phyloP scores from a whole-genome alignment of 2,797 vertebrate species.

The Aeoliscus strigatus region DNA sequence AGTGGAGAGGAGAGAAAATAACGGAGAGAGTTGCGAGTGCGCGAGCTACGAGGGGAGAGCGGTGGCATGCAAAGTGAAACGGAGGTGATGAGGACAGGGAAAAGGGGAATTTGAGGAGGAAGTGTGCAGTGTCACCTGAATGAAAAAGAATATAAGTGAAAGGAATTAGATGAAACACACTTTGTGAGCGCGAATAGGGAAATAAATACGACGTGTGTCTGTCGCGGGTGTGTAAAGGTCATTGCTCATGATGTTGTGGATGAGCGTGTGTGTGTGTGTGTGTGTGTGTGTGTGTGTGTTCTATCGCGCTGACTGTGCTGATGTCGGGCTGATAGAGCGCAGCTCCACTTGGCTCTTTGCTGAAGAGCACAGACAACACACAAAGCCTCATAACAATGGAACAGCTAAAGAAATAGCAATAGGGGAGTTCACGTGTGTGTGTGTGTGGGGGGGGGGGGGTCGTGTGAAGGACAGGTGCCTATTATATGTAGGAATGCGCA shows the following conservation, averaged over 20 bases:
- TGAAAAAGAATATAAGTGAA: too few relatives aligned
- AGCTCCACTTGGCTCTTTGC: conserved; percentile 46
- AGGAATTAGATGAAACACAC: too few relatives aligned
- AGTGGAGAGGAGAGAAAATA: conserved; percentile 26
- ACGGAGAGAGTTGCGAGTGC: conserved; percentile 12
- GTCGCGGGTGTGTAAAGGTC: too few relatives aligned
- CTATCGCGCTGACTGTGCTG: conserved; percentile 57
- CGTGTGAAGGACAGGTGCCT: conserved; percentile 64
- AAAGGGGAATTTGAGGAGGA: conserved; percentile 42
- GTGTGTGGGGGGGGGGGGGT: too few relatives aligned
- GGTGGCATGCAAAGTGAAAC: conserved; percentile 27
- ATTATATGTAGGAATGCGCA: conserved; percentile 43
- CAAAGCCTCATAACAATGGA: conserved; percentile 41
- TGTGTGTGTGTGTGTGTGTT: conserved; percentile 24
- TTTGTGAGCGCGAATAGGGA: too few relatives aligned
- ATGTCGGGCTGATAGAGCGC: conserved; percentile 56
- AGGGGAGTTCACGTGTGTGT: conserved; percentile 23
- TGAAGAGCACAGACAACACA: conserved; percentile 49
- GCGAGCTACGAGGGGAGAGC: conserved; percentile 9
- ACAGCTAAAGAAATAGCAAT: conserved; percentile 32
- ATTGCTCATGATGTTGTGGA: too few relatives aligned
- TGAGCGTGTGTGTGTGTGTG: conserved; percentile 1
- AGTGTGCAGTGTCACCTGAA: conserved; percentile 16
- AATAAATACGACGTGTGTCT: too few relatives aligned
- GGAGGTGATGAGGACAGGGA: conserved; percentile 35